These are phyloP conservation scores for Accipiter virgatus DNA, from an alignment of 2,113 vertebrate genomes.

Conservation along the genomic window DNA sequence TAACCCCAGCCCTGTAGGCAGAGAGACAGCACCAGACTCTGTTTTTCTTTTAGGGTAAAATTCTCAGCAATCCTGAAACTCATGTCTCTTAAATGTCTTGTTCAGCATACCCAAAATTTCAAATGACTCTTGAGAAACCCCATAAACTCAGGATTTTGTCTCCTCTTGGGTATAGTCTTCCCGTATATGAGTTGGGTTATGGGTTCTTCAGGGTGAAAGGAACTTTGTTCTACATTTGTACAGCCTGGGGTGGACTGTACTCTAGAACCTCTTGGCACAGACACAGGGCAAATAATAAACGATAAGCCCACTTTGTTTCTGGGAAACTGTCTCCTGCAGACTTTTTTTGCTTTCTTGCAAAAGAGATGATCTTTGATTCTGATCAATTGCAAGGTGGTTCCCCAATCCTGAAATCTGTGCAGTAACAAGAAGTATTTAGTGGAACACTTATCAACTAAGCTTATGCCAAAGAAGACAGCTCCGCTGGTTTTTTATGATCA, in stretches of 20 bases:
- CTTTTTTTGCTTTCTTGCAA: neutral
- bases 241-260: neutral
- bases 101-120: neutral
- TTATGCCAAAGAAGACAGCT: neutral
- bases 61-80: neutral
- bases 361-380: neutral
- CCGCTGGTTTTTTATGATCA: neutral
- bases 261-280: neutral
- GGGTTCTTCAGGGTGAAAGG: neutral
- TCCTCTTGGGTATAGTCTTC: neutral
- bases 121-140: neutral
- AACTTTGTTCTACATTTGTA: neutral
- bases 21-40: neutral
- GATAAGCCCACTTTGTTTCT: rapidly evolving
- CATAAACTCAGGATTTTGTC: neutral
- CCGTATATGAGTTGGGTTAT: neutral
- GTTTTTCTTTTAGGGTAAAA: neutral
- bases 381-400: neutral
- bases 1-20: neutral
- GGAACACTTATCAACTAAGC: neutral
- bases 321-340: neutral
- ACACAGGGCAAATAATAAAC: neutral
- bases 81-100: neutral
- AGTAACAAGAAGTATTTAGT: neutral
- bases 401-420: neutral